Conservation (phyloP, 2,888 invertebrate genomes). For the Diabrotica balteata region DNA sequence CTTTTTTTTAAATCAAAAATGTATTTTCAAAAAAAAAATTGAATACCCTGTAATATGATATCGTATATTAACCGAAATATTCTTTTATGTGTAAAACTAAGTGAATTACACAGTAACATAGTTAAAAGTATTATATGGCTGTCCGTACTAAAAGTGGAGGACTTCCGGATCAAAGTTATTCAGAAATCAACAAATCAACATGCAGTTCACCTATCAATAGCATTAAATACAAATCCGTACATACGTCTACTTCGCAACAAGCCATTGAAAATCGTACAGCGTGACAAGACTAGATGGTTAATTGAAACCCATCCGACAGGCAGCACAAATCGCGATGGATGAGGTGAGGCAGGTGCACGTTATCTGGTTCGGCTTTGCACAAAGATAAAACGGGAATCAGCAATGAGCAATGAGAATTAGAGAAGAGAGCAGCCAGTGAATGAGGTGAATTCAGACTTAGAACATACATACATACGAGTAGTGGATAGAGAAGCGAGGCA, state of each 20-base stretch:
- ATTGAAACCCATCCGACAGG: constrained; percentile 54
- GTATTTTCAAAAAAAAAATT: too few relatives aligned
- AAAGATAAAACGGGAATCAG: constrained; percentile 57
- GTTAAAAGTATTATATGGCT: too few relatives aligned
- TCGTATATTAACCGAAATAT: too few relatives aligned
- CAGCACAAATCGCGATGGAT: constrained; percentile 48
- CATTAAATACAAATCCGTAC: constrained; percentile 18
- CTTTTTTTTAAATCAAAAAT: too few relatives aligned
- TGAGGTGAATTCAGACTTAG: constrained; percentile 42
- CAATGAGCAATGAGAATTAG: constrained; percentile 57
- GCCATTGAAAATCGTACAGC: constrained; percentile 40
- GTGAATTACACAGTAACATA: too few relatives aligned
- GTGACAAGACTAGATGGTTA: constrained; percentile 55
- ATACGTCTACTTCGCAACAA: constrained; percentile 18
- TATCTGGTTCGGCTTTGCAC: constrained; percentile 52
- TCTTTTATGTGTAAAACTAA: too few relatives aligned
- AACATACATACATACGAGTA: constrained; percentile 30
- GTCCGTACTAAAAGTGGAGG: too few relatives aligned
- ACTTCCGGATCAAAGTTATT: constrained; percentile 7
- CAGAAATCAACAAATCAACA: constrained; percentile 23
- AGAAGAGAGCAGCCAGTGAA: constrained; percentile 57
- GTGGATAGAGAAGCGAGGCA: constrained; percentile 32
- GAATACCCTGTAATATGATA: too few relatives aligned
- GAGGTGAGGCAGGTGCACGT: constrained; percentile 52
- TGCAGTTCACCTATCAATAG: constrained; percentile 25